These are phyloP conservation scores for Spheniscus humboldti DNA, from an alignment of 2,797 vertebrate genomes.

Conservation along the genomic window DNA sequence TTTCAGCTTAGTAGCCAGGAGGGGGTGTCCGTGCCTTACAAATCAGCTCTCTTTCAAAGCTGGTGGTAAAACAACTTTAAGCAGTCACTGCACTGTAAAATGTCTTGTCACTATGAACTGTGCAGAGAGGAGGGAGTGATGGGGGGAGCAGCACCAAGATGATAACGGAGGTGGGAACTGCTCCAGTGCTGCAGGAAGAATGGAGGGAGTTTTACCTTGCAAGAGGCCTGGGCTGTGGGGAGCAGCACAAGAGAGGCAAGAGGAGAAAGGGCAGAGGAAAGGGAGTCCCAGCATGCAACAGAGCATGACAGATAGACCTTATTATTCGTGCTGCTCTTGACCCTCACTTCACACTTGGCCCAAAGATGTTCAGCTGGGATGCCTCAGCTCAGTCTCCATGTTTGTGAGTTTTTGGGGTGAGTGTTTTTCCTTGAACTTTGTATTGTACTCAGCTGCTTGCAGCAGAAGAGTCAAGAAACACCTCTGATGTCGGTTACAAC, in stretches of 20 bases:
- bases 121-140: neutral
- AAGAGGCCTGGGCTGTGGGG: no score
- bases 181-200: neutral
- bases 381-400: neutral
- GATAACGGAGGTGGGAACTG: neutral
- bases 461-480: neutral
- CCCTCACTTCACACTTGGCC: neutral
- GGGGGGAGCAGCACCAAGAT: accelerated
- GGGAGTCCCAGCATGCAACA: neutral
- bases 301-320: accelerated
- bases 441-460: neutral
- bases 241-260: neutral
- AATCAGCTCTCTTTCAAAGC: neutral
- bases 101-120: neutral
- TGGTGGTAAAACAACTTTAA: neutral
- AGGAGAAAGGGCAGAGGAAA: neutral
- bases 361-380: neutral
- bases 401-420: neutral
- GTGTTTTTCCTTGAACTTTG: neutral
- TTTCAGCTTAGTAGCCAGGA: neutral
- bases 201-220: neutral
- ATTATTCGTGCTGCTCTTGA: neutral
- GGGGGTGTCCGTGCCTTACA: constrained; percentile 20
- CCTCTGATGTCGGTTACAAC: neutral
- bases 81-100: neutral